Evolutionary conservation across 2,888 invertebrate species (phyloP).

Genomic region (Nomada ruficornis): DNA sequence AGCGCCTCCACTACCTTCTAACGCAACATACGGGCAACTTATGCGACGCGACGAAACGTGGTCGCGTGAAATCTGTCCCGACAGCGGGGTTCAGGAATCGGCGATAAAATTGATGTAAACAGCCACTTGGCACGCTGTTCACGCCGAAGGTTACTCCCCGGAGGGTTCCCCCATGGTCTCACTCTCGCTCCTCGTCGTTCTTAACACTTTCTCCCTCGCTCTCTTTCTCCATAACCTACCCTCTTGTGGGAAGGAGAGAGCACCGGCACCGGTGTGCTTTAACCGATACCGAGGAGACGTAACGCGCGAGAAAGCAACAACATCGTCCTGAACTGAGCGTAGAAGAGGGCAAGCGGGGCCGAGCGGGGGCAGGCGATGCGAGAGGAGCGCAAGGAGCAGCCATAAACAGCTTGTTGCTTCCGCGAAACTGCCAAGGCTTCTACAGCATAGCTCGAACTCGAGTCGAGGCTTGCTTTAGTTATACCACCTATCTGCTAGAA

Average conservation of each 20-base stretch:
- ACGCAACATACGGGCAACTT: neutral
- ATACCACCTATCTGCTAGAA: slow-evolving; percentile 71
- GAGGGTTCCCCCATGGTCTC: slow-evolving; percentile 64
- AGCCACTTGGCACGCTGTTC: slow-evolving; percentile 80
- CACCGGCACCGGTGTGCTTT: slow-evolving; percentile 53
- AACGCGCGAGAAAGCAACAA: slow-evolving; percentile 55
- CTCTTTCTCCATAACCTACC: slow-evolving; percentile 70
- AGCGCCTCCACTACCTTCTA: neutral
- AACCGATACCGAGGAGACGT: slow-evolving; percentile 51
- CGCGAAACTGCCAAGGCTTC: slow-evolving; percentile 76
- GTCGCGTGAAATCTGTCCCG: slow-evolving; percentile 68
- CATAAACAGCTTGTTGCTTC: slow-evolving; percentile 84
- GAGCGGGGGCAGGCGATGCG: slow-evolving; percentile 24
- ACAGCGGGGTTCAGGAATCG: slow-evolving; percentile 79
- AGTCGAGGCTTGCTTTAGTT: slow-evolving; percentile 59
- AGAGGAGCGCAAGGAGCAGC: slow-evolving; percentile 73
- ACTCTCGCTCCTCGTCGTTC: slow-evolving; percentile 33
- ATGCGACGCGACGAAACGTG: slow-evolving; percentile 41
- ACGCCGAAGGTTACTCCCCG: slow-evolving; percentile 73
- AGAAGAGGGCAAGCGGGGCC: slow-evolving; percentile 30
- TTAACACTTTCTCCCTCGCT: slow-evolving; percentile 42
- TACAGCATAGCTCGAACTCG: slow-evolving; percentile 59
- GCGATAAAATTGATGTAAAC: slow-evolving; percentile 82
- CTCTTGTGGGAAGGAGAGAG: slow-evolving; percentile 59
- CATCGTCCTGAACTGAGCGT: slow-evolving; percentile 16